Evolutionary conservation across 2,888 invertebrate genomes (phyloP).

Genomic region (Coecobrya sp.): DNA sequence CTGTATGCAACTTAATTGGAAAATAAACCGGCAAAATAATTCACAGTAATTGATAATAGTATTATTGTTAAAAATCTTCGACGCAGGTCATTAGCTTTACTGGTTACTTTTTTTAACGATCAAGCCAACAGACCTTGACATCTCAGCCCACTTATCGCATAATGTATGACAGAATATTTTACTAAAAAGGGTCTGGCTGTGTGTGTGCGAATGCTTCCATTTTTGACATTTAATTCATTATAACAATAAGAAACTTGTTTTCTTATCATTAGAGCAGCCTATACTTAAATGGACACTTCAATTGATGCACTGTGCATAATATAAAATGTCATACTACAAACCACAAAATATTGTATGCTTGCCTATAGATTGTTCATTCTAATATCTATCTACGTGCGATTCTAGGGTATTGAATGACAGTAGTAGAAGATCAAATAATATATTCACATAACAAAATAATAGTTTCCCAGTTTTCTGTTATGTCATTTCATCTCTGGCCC

Average conservation of each 20-base stretch:
- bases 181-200: constrained; percentile 18
- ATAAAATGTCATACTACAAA: not conserved
- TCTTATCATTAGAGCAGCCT: too few relatives aligned
- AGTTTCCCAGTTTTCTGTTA: too few relatives aligned
- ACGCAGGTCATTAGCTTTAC: constrained; percentile 62
- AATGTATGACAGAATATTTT: constrained; percentile 1
- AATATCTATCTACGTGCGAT: not conserved
- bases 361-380: not conserved
- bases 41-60: not conserved
- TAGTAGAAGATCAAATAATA: not conserved
- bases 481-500: too few relatives aligned
- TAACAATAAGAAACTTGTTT: constrained; percentile 28
- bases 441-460: too few relatives aligned
- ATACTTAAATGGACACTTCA: not conserved
- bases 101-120: constrained; percentile 14
- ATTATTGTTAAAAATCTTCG: not conserved
- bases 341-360: not conserved
- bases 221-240: not conserved
- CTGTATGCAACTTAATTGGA: not conserved
- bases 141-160: constrained; percentile 46
- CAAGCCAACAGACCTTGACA: constrained; percentile 64
- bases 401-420: not conserved
- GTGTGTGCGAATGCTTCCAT: not conserved
- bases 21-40: not conserved
- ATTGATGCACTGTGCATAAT: not conserved